Conservation (phyloP, 37 sponge, comb jelly and placozoan genomes). For the Spongia lamella region DNA sequence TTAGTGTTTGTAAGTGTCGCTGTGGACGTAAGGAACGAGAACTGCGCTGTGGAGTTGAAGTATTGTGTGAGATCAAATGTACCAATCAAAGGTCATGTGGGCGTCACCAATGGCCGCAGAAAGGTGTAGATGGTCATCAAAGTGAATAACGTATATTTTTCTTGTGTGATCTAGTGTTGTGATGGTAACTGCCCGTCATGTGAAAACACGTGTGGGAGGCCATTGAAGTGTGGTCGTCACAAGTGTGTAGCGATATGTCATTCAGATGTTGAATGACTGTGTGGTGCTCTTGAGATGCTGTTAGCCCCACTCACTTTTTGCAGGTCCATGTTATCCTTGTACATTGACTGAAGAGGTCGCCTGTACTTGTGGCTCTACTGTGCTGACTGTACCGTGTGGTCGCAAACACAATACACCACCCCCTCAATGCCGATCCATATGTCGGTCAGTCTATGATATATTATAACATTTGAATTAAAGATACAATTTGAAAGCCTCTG, state of each 20-base stretch:
- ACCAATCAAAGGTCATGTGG: slow-evolving; percentile 73
- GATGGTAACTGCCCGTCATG: slow-evolving; percentile 88
- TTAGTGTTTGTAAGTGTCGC: slow-evolving; percentile 56
- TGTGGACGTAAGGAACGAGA: slow-evolving; percentile 74
- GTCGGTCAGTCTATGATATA: slow-evolving; percentile 30
- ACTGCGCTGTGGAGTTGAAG: slow-evolving; percentile 65
- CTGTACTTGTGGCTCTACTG: slow-evolving; percentile 78
- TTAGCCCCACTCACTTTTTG: slow-evolving; percentile 1
- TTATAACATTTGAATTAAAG: not conserved
- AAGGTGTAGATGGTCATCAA: slow-evolving; percentile 51
- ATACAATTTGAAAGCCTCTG: not conserved
- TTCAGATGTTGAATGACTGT: slow-evolving; percentile 29
- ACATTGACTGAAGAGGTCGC: slow-evolving; percentile 50
- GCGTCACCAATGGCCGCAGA: slow-evolving; percentile 84
- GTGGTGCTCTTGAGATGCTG: no score
- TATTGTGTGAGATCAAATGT: slow-evolving; percentile 85
- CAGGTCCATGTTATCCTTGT: slow-evolving; percentile 94
- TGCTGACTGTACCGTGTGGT: slow-evolving; percentile 77
- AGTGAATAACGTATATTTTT: not conserved
- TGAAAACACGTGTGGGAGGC: slow-evolving; percentile 75
- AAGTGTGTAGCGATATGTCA: slow-evolving; percentile 89
- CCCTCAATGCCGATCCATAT: slow-evolving; percentile 65
- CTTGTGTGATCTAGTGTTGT: slow-evolving; percentile 70
- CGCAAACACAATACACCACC: slow-evolving; percentile 62
- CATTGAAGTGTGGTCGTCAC: slow-evolving; percentile 81